Evolutionary conservation across 2,797 vertebrate species (phyloP), one percentile per base, ranked within the genome.

Genomic region (Tachyglossus aculeatus): DNA sequence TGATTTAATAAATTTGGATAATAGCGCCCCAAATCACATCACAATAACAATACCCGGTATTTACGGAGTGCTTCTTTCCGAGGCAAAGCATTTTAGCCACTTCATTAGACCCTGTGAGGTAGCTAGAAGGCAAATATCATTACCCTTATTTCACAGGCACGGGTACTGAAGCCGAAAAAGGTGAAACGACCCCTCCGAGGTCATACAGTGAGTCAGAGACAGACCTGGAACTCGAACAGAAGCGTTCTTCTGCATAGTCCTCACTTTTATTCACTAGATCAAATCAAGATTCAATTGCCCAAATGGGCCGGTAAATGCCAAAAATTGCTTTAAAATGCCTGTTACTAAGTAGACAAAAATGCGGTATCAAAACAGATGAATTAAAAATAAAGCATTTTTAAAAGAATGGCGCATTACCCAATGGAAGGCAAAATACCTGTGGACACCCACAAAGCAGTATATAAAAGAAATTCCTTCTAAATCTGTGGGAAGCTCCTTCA

Each of bases 351-450:
- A 31, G 2, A 50, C n/a, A 37, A 71, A 77, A 22, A 48, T 5
- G 71, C 67, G 51, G 39, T 58, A 71, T 70, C 73, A 61, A 24
- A 73, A 45, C 36, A 65, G 65, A 27, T 9, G 38, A 71, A 76
- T 6, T 33, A 50, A 11, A 29, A 33, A 10, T 51, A 47, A 3
- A 47, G 24, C 27, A 29, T n/a, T n/a, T n/a, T n/a, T n/a, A n/a
- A n/a, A n/a, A n/a, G n/a, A n/a, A n/a, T n/a, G n/a, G n/a, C n/a
- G n/a, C n/a, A n/a, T n/a, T n/a, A n/a, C n/a, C n/a, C n/a, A n/a
- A n/a, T n/a, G n/a, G n/a, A n/a, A n/a, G n/a, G n/a, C n/a, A n/a
- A n/a, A n/a, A n/a, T n/a, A n/a, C n/a, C n/a, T n/a, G n/a, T n/a
- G n/a, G n/a, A n/a, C n/a, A n/a, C n/a, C n/a, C n/a, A n/a, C n/a